A percentile compares a stretch with the other conserved stretches of the same genome.
Evolutionary conservation across 1,140 invertebrate genomes (phyloP).

Genomic region (Leptopilina boulardi): DNA sequence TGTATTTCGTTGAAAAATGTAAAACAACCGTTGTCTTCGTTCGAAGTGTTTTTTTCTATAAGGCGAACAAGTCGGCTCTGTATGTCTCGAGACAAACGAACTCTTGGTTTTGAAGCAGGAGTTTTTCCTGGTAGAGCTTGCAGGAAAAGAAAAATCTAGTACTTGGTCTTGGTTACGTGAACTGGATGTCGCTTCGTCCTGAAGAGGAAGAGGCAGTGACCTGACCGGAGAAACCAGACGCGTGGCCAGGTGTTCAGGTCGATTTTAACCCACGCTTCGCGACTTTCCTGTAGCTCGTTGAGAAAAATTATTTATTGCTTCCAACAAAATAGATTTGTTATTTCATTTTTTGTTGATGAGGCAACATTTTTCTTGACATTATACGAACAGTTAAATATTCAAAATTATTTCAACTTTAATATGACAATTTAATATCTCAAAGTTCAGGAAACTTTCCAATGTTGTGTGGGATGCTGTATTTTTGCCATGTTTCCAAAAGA

Average conservation of each 20-base stretch:
- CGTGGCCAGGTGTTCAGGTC: constrained; percentile 49
- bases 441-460: too few relatives aligned
- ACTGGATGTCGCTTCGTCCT: constrained; percentile 9
- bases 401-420: too few relatives aligned
- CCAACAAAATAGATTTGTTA: too few relatives aligned
- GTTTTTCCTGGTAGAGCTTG: not conserved
- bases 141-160: not conserved
- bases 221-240: constrained; percentile 69
- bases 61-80: not conserved
- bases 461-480: too few relatives aligned
- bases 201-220: constrained; percentile 3
- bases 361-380: too few relatives aligned
- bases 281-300: constrained; percentile 31
- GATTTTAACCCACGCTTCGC: constrained; percentile 53
- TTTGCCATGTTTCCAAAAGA: too few relatives aligned
- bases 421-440: too few relatives aligned
- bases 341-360: too few relatives aligned
- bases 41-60: not conserved
- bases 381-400: too few relatives aligned
- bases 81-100: not conserved
- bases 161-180: not conserved
- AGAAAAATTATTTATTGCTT: too few relatives aligned
- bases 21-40: not conserved
- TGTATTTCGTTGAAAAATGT: not conserved
- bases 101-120: not conserved